phyloP scores from a whole-genome alignment of 2,113 vertebrate genomes.

The Dipodomys merriami region DNA sequence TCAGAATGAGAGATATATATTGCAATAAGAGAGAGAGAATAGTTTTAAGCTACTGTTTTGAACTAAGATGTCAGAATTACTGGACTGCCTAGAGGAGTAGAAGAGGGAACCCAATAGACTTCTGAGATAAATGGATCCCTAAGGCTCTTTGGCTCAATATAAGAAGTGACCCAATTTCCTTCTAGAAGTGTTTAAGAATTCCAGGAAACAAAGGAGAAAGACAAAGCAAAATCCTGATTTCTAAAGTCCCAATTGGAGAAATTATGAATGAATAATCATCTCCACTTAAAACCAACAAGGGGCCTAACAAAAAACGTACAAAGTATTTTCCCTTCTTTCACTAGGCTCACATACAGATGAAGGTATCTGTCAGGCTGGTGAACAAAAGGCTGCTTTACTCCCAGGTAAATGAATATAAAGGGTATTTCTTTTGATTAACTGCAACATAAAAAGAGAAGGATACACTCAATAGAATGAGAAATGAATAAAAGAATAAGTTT shows the following conservation, averaged over 20 bases:
- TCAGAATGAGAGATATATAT: constrained; percentile 13
- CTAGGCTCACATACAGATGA: neutral
- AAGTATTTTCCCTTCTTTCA: neutral
- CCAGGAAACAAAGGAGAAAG: constrained; percentile 68
- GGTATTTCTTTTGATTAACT: neutral
- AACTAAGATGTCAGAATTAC: constrained; percentile 71
- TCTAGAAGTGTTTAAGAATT: constrained; percentile 69
- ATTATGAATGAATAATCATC: neutral
- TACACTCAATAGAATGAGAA: neutral
- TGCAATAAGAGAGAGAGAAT: constrained; percentile 13
- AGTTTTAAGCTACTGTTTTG: constrained; percentile 57
- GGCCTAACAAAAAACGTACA: neutral
- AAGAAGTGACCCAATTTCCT: constrained; percentile 74
- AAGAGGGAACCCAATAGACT: constrained; percentile 69
- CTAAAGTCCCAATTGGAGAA: constrained; percentile 20
- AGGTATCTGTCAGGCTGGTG: neutral
- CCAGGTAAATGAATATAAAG: neutral
- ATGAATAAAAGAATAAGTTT: constrained; percentile 6
- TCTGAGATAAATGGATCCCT: constrained; percentile 68
- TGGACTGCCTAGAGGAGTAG: constrained; percentile 71
- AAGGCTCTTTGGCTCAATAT: constrained; percentile 69
- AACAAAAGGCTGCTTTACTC: too few relatives aligned
- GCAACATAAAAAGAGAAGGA: neutral
- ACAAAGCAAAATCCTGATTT: constrained; percentile 58
- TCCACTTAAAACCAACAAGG: neutral